These are phyloP conservation scores for Glaucomys volans DNA, from an alignment of 2,113 vertebrate species.

Conservation along the genomic window DNA sequence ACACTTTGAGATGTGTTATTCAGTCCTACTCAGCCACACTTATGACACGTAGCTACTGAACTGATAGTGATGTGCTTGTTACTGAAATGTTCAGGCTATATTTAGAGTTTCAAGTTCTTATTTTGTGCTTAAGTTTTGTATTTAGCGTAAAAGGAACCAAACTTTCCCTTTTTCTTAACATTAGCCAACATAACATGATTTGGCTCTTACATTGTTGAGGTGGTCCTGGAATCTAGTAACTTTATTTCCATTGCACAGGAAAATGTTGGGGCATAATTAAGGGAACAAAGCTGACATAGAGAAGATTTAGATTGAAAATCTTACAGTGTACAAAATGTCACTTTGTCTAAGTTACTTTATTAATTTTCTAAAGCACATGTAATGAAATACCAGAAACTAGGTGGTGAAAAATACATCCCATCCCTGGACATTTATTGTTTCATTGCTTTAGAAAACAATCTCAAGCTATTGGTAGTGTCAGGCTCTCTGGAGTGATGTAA, in stretches of 20 bases:
- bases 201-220: not conserved
- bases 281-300: not conserved
- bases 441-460: not conserved
- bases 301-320: not conserved
- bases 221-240: not conserved
- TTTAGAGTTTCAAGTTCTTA: conserved; percentile 9
- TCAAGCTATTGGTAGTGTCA: not conserved
- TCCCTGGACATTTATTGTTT: not conserved
- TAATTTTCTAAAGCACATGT: not conserved
- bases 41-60: not conserved
- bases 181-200: not conserved
- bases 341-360: not conserved
- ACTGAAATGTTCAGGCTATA: not conserved
- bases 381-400: not conserved
- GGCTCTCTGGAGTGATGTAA: not conserved
- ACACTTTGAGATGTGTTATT: not conserved
- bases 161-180: not conserved
- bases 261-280: not conserved
- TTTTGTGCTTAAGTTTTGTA: not conserved
- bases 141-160: not conserved
- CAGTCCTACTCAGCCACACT: not conserved
- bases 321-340: not conserved
- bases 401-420: not conserved
- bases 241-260: not conserved
- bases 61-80: not conserved